A percentile compares a stretch with the other conserved stretches of the same genome.
phyloP scores from a whole-genome alignment of 2,888 invertebrate genomes.

The Cotesia congregata region DNA sequence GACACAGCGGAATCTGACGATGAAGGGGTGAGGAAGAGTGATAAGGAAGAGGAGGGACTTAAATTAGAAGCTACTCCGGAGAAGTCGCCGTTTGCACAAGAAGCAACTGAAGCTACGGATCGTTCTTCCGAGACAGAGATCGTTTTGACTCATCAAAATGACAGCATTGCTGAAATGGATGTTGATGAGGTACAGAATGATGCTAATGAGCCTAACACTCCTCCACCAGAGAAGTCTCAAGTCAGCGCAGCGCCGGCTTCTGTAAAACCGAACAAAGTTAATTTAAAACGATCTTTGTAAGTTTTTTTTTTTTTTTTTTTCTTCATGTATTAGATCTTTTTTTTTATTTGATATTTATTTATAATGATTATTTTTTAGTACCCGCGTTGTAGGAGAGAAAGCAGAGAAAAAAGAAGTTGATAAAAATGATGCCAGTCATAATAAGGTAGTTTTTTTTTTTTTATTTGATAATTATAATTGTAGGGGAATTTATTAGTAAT shows the following conservation, averaged over 20 bases:
- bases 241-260: constrained; percentile 44
- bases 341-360: constrained; percentile 23
- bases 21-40: constrained; percentile 50
- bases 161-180: constrained; percentile 44
- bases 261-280: constrained; percentile 64
- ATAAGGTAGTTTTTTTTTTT: constrained; percentile 55
- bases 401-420: constrained; percentile 54
- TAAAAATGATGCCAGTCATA: constrained; percentile 55
- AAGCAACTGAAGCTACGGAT: constrained; percentile 10
- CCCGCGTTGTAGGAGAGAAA: constrained; percentile 55
- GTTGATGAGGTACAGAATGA: constrained; percentile 50
- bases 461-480: constrained; percentile 26
- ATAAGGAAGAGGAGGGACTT: constrained; percentile 7
- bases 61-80: neutral
- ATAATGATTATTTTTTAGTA: constrained; percentile 53
- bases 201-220: constrained; percentile 48
- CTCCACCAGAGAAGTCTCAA: constrained; percentile 49
- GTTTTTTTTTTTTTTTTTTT: constrained; percentile 44
- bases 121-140: neutral
- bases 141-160: constrained; percentile 6
- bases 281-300: constrained; percentile 69
- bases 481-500: neutral
- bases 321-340: constrained; percentile 5
- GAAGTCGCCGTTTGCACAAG: constrained; percentile 14
- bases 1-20: constrained; percentile 65